phyloP scores from a whole-genome alignment of 2,888 invertebrate genomes.

The Nomada ruficornis region DNA sequence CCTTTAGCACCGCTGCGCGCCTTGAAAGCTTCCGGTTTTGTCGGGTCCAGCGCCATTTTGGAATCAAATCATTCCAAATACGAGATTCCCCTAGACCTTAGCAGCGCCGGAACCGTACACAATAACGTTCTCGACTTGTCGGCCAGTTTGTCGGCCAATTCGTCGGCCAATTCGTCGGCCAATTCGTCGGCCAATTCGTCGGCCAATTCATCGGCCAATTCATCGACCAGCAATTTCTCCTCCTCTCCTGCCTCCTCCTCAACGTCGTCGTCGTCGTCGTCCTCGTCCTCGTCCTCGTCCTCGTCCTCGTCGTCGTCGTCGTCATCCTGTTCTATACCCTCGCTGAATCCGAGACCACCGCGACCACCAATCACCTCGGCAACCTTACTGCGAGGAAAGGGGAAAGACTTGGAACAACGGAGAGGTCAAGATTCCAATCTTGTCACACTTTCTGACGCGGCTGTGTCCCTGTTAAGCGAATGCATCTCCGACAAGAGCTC shows the following conservation, averaged over 20 bases:
- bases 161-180: slow-evolving; percentile 76
- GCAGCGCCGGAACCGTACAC: slow-evolving; percentile 71
- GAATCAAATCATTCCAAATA: slow-evolving; percentile 66
- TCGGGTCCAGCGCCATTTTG: slow-evolving; percentile 53
- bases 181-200: slow-evolving; percentile 32
- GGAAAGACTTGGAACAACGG: slow-evolving; percentile 72
- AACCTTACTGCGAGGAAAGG: slow-evolving; percentile 45
- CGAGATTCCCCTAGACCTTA: slow-evolving; percentile 78
- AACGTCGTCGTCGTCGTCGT: slow-evolving; percentile 49
- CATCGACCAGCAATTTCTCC: slow-evolving; percentile 37
- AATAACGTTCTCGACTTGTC: slow-evolving; percentile 77
- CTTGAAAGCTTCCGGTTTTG: slow-evolving; percentile 65
- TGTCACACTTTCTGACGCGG: slow-evolving; percentile 78
- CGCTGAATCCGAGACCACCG: slow-evolving; percentile 36
- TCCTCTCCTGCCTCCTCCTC: slow-evolving; percentile 33
- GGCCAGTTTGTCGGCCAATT: slow-evolving; percentile 60
- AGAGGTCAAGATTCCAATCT: slow-evolving; percentile 77
- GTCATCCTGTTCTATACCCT: slow-evolving; percentile 24
- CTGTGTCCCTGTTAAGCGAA: slow-evolving; percentile 76
- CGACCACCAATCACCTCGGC: slow-evolving; percentile 41
- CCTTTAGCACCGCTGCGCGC: slow-evolving; percentile 77
- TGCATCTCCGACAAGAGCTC: slow-evolving; percentile 61
- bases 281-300: slow-evolving; percentile 45
- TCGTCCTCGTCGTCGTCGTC: slow-evolving; percentile 38
- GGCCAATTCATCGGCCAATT: slow-evolving; percentile 62